A percentile compares a stretch with the other conserved stretches of the same genome.
Conservation (phyloP, 1,140 invertebrate genomes). For the Musca vetustissima region DNA sequence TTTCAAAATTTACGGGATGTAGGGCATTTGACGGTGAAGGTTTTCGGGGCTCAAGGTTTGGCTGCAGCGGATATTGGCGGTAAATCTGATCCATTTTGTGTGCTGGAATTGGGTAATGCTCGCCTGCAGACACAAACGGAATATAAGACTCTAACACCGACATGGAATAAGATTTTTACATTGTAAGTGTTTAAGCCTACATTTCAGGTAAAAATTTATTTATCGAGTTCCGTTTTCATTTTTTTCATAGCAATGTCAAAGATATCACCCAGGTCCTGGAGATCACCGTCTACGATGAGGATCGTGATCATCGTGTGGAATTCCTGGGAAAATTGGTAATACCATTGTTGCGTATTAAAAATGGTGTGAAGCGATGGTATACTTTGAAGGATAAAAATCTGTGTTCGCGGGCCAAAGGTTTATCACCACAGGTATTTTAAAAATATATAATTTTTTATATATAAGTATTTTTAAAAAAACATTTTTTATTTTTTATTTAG, state of each 20-base stretch:
- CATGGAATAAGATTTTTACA: slow-evolving; percentile 98
- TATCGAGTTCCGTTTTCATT: too few species aligned
- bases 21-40: slow-evolving; percentile 85
- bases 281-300: slow-evolving; percentile 98
- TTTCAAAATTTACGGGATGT: slow-evolving; percentile 81
- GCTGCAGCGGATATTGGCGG: slow-evolving; percentile 90
- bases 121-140: slow-evolving; percentile 97
- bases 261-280: slow-evolving; percentile 96
- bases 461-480: slow-evolving; percentile 71
- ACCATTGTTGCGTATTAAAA: slow-evolving; percentile 83
- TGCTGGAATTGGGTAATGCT: slow-evolving; percentile 92
- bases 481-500: slow-evolving; percentile 11
- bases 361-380: slow-evolving; percentile 94
- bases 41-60: slow-evolving; percentile 85
- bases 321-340: slow-evolving; percentile 94
- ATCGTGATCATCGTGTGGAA: slow-evolving; percentile 96
- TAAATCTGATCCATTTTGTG: slow-evolving; percentile 96
- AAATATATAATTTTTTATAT: background rate
- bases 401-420: slow-evolving; percentile 83
- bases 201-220: too few species aligned
- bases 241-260: slow-evolving; percentile 82
- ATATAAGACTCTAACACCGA: slow-evolving; percentile 94
- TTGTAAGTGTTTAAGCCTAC: slow-evolving; percentile 72
- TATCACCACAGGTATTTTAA: slow-evolving; percentile 74
- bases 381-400: slow-evolving; percentile 96